Evolutionary conservation across 2,113 vertebrate species (phyloP).

Genomic region (Apodemus sylvaticus): DNA sequence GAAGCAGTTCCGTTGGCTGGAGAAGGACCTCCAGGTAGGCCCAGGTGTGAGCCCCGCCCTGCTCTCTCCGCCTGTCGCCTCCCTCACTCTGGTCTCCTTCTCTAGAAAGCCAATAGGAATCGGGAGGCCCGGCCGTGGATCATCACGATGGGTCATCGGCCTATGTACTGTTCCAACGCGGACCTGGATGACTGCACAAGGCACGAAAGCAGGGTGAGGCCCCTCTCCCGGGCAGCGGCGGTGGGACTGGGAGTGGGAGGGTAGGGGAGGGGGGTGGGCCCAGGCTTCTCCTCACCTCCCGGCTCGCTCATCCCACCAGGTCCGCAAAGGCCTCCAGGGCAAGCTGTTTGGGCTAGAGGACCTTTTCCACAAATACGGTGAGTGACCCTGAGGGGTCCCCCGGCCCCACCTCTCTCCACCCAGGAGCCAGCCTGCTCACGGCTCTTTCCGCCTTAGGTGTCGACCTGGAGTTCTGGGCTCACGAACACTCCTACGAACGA

Average conservation of each 20-base stretch:
- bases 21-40: constrained; percentile 89
- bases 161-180: constrained; percentile 94
- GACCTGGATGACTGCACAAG: constrained; percentile 91
- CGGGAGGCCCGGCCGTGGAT: constrained; percentile 89
- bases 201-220: constrained; percentile 88
- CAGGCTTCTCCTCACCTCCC: background rate
- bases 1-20: constrained; percentile 90
- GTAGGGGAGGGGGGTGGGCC: accelerated
- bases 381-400: background rate
- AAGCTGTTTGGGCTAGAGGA: constrained; percentile 79
- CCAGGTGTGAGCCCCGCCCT: background rate
- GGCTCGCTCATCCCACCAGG: constrained; percentile 21
- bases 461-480: constrained; percentile 92
- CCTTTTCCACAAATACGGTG: constrained; percentile 84
- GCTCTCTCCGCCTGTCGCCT: accelerated
- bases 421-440: background rate
- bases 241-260: too few relatives aligned
- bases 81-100: background rate
- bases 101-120: constrained; percentile 80
- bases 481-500: constrained; percentile 93
- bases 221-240: background rate
- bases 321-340: constrained; percentile 75
- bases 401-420: background rate
- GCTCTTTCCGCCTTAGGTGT: constrained; percentile 85
- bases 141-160: constrained; percentile 94